These are phyloP conservation scores for Pampus argenteus DNA, from an alignment of 2,797 vertebrate genomes.

Conservation along the genomic window DNA sequence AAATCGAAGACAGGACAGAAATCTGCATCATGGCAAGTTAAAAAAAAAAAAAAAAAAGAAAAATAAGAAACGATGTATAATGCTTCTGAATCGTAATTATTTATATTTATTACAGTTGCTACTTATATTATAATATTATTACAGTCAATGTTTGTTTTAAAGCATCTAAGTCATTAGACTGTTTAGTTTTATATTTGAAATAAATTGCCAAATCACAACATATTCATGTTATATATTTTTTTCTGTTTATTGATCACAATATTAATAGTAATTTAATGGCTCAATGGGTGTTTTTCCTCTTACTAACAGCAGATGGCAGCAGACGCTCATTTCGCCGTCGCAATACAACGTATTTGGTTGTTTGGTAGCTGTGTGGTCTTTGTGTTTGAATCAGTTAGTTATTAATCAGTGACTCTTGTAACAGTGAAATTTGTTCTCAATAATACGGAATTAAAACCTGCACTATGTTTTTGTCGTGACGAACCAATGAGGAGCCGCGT, in stretches of 20 bases:
- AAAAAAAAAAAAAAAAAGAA: too few relatives aligned
- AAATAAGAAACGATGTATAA: too few relatives aligned
- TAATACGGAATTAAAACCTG: fast-evolving
- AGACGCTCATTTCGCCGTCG: background rate
- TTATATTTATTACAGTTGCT: background rate
- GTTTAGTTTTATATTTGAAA: background rate
- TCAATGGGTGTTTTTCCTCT: background rate
- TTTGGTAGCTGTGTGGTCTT: background rate
- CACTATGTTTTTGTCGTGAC: constrained; percentile 13
- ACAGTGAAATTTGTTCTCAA: background rate
- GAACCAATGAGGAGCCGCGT: constrained; percentile 55
- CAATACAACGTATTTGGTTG: background rate
- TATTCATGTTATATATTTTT: background rate
- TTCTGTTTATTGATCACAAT: background rate
- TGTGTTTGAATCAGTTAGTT: background rate
- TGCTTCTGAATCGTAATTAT: background rate
- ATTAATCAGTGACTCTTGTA: background rate
- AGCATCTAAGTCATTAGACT: background rate
- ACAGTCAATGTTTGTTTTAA: background rate
- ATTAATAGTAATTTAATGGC: background rate
- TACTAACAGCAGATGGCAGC: constrained; percentile 49
- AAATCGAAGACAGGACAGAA: background rate
- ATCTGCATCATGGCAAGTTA: background rate
- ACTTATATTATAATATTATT: too few relatives aligned
- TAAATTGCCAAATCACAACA: too few relatives aligned